These are phyloP conservation scores for Nothocercus julius DNA, from an alignment of 2,113 vertebrate genomes.

Conservation along the genomic window DNA sequence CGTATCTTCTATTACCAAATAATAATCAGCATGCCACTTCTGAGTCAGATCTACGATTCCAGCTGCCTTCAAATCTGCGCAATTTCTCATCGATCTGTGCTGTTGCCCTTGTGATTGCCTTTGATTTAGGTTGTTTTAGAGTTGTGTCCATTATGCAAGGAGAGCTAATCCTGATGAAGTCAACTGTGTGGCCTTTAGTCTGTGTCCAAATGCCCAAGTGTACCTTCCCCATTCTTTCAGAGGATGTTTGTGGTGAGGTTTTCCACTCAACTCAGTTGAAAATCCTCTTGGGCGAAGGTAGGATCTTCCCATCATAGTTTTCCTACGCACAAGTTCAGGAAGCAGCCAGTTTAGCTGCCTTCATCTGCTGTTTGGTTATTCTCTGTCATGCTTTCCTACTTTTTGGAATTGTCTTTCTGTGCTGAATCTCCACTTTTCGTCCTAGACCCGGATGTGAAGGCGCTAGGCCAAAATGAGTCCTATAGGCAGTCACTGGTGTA, in stretches of 20 bases:
- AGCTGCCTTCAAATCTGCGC: background rate
- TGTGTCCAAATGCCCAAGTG: background rate
- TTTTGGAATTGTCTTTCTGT: background rate
- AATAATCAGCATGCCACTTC: background rate
- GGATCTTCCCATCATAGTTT: background rate
- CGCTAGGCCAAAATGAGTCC: background rate
- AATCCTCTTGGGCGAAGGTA: background rate
- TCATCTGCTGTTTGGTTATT: background rate
- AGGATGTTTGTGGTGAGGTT: background rate
- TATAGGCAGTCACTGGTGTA: background rate
- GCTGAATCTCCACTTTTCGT: background rate
- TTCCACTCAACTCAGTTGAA: background rate
- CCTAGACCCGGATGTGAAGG: background rate
- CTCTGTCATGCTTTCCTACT: background rate
- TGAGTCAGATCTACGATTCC: background rate
- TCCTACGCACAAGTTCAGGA: background rate
- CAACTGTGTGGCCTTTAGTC: fast-evolving
- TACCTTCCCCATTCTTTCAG: background rate
- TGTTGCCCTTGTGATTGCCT: background rate
- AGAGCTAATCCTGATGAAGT: background rate
- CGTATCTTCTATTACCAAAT: background rate
- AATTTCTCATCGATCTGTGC: background rate
- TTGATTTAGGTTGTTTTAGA: background rate
- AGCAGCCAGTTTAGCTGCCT: background rate
- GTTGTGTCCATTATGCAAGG: background rate